These are phyloP conservation scores for Littorina saxatilis DNA, from an alignment of 1,140 invertebrate species.

Conservation along the genomic window DNA sequence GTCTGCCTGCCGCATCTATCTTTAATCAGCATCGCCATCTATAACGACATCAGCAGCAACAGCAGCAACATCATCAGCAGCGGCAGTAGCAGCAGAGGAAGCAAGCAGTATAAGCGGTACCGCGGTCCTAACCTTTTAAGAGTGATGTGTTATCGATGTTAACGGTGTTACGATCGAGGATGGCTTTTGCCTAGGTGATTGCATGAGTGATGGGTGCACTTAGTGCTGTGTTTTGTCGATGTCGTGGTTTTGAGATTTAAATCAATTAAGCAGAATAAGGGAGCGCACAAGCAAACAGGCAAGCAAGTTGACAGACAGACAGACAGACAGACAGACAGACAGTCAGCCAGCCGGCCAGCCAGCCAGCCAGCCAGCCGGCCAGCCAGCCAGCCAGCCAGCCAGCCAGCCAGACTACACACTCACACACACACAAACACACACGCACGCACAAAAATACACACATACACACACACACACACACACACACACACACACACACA, in stretches of 20 bases:
- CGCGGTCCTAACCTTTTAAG: background rate
- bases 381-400: too few relatives aligned
- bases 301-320: background rate
- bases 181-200: background rate
- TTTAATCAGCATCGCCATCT: background rate
- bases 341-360: too few relatives aligned
- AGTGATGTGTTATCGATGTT: background rate
- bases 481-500: too few relatives aligned
- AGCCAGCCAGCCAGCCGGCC: too few relatives aligned
- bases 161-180: background rate
- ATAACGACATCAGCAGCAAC: background rate
- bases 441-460: too few relatives aligned
- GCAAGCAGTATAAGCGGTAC: background rate
- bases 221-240: too few relatives aligned
- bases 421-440: too few relatives aligned
- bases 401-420: too few relatives aligned
- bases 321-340: background rate
- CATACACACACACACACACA: too few relatives aligned
- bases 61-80: too few relatives aligned
- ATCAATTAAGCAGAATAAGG: too few relatives aligned
- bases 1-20: conserved; percentile 8
- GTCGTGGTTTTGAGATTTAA: too few relatives aligned
- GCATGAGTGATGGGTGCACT: background rate
- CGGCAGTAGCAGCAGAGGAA: background rate
- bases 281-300: background rate